A percentile compares a stretch with the other conserved stretches of the same genome.
Conservation (phyloP, 2,797 vertebrate genomes). For the Cephalopachus bancanus region DNA sequence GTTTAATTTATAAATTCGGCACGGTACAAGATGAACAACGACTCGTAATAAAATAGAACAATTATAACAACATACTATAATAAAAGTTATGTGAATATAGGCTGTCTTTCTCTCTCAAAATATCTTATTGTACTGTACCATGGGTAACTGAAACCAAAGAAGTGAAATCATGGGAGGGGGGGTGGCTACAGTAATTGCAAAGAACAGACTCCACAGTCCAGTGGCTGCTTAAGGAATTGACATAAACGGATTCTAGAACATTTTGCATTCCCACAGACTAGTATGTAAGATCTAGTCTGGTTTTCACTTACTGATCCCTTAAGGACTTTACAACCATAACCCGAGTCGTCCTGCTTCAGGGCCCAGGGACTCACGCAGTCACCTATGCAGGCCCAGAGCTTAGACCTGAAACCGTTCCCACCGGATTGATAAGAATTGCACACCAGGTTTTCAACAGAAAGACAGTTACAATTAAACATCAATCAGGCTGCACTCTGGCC, state of each 20-base stretch:
- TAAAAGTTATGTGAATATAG: background rate
- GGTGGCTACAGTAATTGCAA: background rate
- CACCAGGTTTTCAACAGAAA: no score
- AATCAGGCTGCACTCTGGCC: no score
- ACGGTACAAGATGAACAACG: background rate
- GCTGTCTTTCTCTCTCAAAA: background rate
- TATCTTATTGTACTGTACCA: background rate
- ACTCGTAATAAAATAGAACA: background rate
- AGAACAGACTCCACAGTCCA: background rate
- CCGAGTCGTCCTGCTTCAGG: background rate
- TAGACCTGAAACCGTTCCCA: background rate
- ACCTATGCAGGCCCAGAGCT: rapidly evolving
- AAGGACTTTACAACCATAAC: background rate
- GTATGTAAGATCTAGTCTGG: background rate
- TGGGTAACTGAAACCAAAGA: background rate
- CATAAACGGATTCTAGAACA: background rate
- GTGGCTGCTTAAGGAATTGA: background rate
- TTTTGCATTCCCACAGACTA: background rate
- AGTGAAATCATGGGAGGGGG: background rate
- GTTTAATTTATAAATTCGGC: background rate
- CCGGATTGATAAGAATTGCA: no score
- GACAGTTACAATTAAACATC: no score
- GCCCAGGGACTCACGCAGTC: background rate
- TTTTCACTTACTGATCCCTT: background rate
- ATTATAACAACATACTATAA: background rate